Base-by-base conservation (phyloP, 1,140 invertebrate genomes). In the Trichomalopsis sarcophagae region DNA sequence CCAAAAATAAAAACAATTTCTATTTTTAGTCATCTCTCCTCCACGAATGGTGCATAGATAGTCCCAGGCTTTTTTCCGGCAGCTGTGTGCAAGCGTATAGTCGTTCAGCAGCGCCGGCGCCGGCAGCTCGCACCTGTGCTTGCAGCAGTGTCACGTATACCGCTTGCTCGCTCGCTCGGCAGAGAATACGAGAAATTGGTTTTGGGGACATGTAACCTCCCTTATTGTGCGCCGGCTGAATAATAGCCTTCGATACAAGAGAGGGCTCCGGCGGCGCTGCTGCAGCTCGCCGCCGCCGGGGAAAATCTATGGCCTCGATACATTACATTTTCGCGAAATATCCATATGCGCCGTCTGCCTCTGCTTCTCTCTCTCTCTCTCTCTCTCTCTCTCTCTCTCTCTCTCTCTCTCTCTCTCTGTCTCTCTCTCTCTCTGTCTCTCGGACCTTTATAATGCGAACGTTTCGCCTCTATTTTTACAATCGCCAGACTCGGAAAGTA, bases 161-260 rank as follows among this genome's bases (percentile, higher is more conserved):
- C 23, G 66, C 27, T 17, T 6, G 55, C 75, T n/a, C 55, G 55
- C 55, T 21, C 55, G 55, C 17, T 21, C 10, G 40, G 50, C n/a
- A 78, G 44, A 78, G 69, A 88, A 81, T 81, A 82, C 84, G 87
- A 88, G 87, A 85, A 89, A 88, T 89, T 88, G 88, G 82, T 87
- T 87, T 87, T 80, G 80, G 75, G 87, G 83, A 84, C 87, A 85
- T 85, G 87, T 89, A 85, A 77, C 78, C 84, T 68, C 86, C 77
- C 87, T 87, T 87, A 89, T 87, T 87, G 87, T 87, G 79, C 87
- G 83, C 81, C 75, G 78, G 68, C 71, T 85, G 84, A 87, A 88
- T 87, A 86, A 79, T 81, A 87, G 84, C 86, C 81, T 86, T 83
- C 85, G 85, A 86, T 86, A 86, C 77, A 17, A 36, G 36, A 76